phyloP scores from a whole-genome alignment of 1,140 invertebrate genomes.

The Danaus plexippus region DNA sequence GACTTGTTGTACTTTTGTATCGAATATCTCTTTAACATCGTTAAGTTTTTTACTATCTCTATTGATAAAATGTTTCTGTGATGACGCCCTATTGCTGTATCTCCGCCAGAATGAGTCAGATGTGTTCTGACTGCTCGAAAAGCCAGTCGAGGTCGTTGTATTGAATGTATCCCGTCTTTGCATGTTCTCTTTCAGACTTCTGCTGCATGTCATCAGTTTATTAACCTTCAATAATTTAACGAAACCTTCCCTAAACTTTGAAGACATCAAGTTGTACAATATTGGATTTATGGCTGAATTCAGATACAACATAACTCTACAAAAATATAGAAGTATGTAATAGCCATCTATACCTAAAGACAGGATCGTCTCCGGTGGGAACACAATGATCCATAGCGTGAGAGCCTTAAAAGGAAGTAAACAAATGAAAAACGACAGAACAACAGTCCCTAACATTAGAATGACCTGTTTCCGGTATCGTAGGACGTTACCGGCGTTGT shows the following conservation, averaged over 20 bases:
- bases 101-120: conserved; percentile 69
- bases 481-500: conserved; percentile 59
- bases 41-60: conserved; percentile 56
- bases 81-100: conserved; percentile 65
- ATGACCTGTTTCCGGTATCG: conserved; percentile 85
- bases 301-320: conserved; percentile 88
- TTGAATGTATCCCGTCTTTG: conserved; percentile 69
- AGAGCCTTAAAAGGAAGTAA: conserved; percentile 89
- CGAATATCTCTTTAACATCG: conserved; percentile 40
- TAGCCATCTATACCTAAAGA: conserved; percentile 82
- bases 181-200: conserved; percentile 62
- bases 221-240: conserved; percentile 73
- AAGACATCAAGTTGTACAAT: conserved; percentile 92
- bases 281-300: conserved; percentile 94
- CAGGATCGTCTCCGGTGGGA: conserved; percentile 76
- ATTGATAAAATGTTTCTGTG: conserved; percentile 56
- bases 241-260: conserved; percentile 90
- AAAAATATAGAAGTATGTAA: conserved; percentile 89
- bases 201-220: conserved; percentile 60
- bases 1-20: conserved; percentile 44
- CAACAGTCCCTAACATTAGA: conserved; percentile 90
- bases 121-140: conserved; percentile 67
- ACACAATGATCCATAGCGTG: conserved; percentile 87
- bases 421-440: conserved; percentile 92
- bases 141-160: conserved; percentile 68